A percentile compares a stretch with the other conserved stretches of the same genome.
phyloP scores from a whole-genome alignment of 2,797 vertebrate species.

The Heliangelus exortis region DNA sequence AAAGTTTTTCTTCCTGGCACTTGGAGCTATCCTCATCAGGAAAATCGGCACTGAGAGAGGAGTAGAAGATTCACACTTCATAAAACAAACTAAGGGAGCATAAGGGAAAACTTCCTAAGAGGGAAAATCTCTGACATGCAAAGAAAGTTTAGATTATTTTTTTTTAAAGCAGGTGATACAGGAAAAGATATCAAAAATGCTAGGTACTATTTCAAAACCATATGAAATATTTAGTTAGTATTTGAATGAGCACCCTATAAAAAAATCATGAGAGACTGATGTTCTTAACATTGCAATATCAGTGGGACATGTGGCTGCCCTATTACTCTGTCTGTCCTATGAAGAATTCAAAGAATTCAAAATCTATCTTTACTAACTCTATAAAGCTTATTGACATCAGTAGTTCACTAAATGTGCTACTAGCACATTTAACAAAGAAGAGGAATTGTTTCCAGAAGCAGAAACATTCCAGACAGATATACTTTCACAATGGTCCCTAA shows the following conservation, averaged over 20 bases:
- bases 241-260: neutral
- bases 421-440: constrained; percentile 2
- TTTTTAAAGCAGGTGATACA: neutral
- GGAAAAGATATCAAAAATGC: neutral
- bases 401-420: neutral
- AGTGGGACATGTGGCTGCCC: neutral
- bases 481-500: neutral
- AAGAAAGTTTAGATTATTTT: neutral
- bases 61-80: constrained; percentile 23
- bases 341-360: constrained; percentile 23
- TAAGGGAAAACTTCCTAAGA: neutral
- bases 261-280: neutral
- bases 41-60: neutral
- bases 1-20: neutral
- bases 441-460: constrained; percentile 22
- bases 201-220: neutral
- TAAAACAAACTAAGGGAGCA: constrained; percentile 31
- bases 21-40: neutral
- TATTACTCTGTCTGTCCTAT: neutral
- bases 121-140: neutral
- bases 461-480: too few relatives aligned
- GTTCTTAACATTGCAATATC: neutral
- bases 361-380: neutral
- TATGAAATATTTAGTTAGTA: neutral
- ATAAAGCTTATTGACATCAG: neutral